Base-by-base conservation (phyloP, 2,888 invertebrate genomes). In the Buathra laborator region DNA sequence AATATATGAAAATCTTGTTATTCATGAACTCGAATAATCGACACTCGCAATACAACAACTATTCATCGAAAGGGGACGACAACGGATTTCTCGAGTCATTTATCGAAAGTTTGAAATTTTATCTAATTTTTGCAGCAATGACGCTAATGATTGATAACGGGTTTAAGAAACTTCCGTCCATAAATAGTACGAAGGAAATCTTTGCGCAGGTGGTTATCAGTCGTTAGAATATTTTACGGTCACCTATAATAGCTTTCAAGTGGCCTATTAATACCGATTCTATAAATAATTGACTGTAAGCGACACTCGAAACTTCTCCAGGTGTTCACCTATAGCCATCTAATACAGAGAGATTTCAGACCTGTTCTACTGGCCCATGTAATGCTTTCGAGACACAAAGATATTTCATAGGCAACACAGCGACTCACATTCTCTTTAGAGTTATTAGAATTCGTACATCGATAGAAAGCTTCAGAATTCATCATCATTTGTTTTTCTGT, bases 1-100 rank as follows among this genome's bases (percentile, higher is more conserved):
- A 92, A 85, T 74, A 46, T 70, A 12, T 48, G 7, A 12, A 32
- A 3, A 3, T 32, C 12, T 56, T 56, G 19, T 53, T 37, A 24
- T 71, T 78, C 9, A n/a, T 14, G 12, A 44, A 32, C 16, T 51
- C 53, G 14, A 37, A 48, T 29, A 48, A 3, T 51, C 19, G 0
- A 5, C 12, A 48, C 53, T 16, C 3, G 19, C 19, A 9, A 53
- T 53, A 9, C 9, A 19, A 53, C 6, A 16, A 53, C 9, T 19
- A 53, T 10, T 19, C 3, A 3, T 9, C 37, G 3, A 37, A 37
- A 1, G 37, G 10, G 24, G 19, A 24, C 19, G 19, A 4, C 24
- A 3, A 56, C 3, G 10, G 3, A 9, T 3, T 16, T 12, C n/a
- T 12, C 12, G 48, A 48, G 12, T 12, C 3, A n/a, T 48, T 48